phyloP scores from a whole-genome alignment of 2,113 vertebrate species.

The Romanogobio albipinnatus region DNA sequence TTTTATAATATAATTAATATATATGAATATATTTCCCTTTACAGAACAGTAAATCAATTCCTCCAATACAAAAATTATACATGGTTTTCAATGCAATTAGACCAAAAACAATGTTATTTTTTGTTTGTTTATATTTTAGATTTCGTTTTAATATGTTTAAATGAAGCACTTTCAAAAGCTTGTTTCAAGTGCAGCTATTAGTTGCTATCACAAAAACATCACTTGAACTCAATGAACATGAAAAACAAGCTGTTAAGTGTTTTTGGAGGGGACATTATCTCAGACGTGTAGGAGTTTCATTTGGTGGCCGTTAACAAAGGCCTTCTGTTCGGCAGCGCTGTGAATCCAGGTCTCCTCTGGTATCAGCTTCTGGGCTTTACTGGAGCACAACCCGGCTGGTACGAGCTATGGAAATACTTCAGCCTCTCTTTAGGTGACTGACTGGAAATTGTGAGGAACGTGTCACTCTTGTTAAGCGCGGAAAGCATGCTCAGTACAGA shows the following conservation, averaged over 20 bases:
- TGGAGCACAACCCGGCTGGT: background rate
- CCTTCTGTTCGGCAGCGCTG: slow-evolving; percentile 23
- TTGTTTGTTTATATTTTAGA: no score
- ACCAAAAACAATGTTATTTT: no score
- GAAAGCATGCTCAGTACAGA: background rate
- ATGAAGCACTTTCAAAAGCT: background rate
- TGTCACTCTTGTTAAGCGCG: slow-evolving; percentile 1
- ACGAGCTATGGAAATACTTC: background rate
- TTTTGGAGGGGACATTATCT: slow-evolving; percentile 21
- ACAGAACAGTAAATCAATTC: no score
- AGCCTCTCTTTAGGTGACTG: background rate
- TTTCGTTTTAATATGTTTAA: background rate
- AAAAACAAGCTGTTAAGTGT: slow-evolving; percentile 37
- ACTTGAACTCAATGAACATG: slow-evolving; percentile 18
- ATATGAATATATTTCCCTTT: no score
- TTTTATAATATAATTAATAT: no score
- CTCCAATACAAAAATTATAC: no score
- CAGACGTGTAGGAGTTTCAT: background rate
- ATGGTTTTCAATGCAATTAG: no score
- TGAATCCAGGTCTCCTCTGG: slow-evolving; percentile 19
- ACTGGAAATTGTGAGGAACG: slow-evolving; percentile 20
- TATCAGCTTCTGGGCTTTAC: slow-evolving; percentile 19
- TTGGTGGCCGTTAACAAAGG: slow-evolving; percentile 32
- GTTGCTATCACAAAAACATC: slow-evolving; percentile 18
- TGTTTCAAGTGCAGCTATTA: background rate